phyloP scores from a whole-genome alignment of 2,797 vertebrate genomes.

The Sphaeramia orbicularis region DNA sequence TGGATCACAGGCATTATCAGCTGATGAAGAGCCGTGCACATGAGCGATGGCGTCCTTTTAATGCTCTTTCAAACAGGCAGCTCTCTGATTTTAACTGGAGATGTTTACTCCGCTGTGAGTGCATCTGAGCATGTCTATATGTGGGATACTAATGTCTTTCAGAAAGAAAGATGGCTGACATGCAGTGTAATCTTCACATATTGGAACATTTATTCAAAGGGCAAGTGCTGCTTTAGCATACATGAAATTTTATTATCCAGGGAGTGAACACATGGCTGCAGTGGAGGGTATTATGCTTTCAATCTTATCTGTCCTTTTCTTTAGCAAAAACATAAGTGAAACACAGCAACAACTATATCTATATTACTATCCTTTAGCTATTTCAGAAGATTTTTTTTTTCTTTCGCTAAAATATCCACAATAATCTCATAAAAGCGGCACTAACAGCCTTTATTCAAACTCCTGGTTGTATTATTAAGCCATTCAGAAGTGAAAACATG shows the following conservation, averaged over 20 bases:
- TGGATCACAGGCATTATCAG: conserved; percentile 65
- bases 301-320: conserved; percentile 17
- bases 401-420: conserved; percentile 10
- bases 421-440: conserved; percentile 16
- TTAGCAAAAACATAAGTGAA: conserved; percentile 10
- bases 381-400: conserved; percentile 30
- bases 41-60: conserved; percentile 46
- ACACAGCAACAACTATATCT: neutral
- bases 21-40: conserved; percentile 54
- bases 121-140: neutral
- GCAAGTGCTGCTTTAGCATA: conserved; percentile 7
- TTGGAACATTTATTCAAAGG: conserved; percentile 52
- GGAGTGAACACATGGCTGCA: conserved; percentile 5
- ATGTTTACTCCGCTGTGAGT: conserved; percentile 1
- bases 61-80: conserved; percentile 29
- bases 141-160: conserved; percentile 5
- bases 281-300: conserved; percentile 26
- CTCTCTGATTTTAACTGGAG: conserved; percentile 14
- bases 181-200: conserved; percentile 40
- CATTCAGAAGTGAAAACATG: conserved; percentile 47
- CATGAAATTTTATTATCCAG: conserved; percentile 27
- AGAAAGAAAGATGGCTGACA: conserved; percentile 23
- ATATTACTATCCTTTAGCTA: neutral
- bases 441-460: conserved; percentile 18
- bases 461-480: conserved; percentile 22